These are phyloP conservation scores for Triops cancriformis DNA, from an alignment of 1,140 invertebrate species.

Conservation along the genomic window DNA sequence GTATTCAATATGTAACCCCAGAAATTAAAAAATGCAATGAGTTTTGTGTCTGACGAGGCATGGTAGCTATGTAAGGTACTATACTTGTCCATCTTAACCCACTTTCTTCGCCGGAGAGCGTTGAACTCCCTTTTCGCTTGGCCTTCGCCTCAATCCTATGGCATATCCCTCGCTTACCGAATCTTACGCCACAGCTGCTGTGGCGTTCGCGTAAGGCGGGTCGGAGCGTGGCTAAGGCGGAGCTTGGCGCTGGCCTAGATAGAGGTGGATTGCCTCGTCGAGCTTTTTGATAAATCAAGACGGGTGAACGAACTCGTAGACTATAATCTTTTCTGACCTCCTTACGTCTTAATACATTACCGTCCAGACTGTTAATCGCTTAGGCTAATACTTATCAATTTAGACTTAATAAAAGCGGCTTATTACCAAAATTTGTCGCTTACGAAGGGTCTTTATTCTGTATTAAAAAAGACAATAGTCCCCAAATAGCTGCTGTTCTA, in stretches of 20 bases:
- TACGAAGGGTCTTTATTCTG: no score
- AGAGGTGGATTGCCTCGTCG: background rate
- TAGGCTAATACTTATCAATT: no score
- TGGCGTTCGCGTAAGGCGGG: background rate
- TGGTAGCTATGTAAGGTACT: background rate
- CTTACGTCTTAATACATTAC: background rate
- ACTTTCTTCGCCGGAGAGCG: background rate
- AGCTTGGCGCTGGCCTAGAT: background rate
- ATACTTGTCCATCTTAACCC: background rate
- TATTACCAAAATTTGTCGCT: no score
- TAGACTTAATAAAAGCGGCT: no score
- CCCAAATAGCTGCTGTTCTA: no score
- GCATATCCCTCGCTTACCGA: background rate
- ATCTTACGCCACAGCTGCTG: background rate
- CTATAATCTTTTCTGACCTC: background rate
- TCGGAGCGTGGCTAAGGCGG: background rate
- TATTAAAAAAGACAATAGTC: no score
- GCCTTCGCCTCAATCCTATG: conserved; percentile 1
- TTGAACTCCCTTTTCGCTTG: conserved; percentile 12
- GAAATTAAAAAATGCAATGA: no score
- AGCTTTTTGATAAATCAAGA: background rate
- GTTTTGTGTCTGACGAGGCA: background rate
- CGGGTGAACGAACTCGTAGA: background rate
- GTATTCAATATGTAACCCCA: no score
- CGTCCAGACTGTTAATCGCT: background rate